phyloP scores from a whole-genome alignment of 92 coral and sea anemone genomes.

The Scolanthus callimorphus region DNA sequence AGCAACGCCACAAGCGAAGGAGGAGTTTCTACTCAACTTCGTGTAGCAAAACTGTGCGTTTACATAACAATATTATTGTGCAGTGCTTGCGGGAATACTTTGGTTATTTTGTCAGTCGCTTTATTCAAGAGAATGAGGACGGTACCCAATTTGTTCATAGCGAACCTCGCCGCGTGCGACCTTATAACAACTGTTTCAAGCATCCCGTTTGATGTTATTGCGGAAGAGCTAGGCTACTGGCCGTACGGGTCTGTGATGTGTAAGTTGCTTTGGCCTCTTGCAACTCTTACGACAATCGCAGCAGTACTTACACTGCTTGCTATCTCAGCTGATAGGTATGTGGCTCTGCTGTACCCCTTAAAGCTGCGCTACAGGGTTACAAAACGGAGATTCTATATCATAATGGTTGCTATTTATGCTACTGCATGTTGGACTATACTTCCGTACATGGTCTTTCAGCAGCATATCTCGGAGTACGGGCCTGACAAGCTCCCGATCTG shows the following conservation, averaged over 20 bases:
- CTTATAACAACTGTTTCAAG: conserved; percentile 77
- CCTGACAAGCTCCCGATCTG: conserved; percentile 33
- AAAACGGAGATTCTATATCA: conserved; percentile 47
- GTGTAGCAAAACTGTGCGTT: conserved; percentile 42
- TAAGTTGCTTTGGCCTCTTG: conserved; percentile 77
- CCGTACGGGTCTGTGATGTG: conserved; percentile 84
- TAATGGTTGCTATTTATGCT: conserved; percentile 48
- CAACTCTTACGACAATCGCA: conserved; percentile 76
- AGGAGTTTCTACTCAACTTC: conserved; percentile 8
- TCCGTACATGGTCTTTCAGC: conserved; percentile 57
- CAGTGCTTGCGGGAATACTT: conserved; percentile 67
- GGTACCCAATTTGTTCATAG: conserved; percentile 81
- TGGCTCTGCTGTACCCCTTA: conserved; percentile 79
- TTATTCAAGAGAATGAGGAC: conserved; percentile 64
- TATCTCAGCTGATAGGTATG: conserved; percentile 83
- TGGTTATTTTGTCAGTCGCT: conserved; percentile 65
- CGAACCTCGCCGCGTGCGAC: conserved; percentile 92
- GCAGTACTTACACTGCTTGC: conserved; percentile 87
- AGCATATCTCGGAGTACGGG: conserved; percentile 1
- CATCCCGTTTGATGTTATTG: conserved; percentile 76
- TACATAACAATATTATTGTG: conserved; percentile 50
- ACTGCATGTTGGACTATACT: conserved; percentile 48
- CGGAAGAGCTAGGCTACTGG: conserved; percentile 60
- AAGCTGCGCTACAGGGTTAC: conserved; percentile 73
- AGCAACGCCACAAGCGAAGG: background rate